Percentiles rank a stretch among this genome's conserved stretches.
These are phyloP conservation scores for Strongylocentrotus purpuratus DNA, from an alignment of 35 echinoderm and acorn worm genomes.

Conservation along the genomic window DNA sequence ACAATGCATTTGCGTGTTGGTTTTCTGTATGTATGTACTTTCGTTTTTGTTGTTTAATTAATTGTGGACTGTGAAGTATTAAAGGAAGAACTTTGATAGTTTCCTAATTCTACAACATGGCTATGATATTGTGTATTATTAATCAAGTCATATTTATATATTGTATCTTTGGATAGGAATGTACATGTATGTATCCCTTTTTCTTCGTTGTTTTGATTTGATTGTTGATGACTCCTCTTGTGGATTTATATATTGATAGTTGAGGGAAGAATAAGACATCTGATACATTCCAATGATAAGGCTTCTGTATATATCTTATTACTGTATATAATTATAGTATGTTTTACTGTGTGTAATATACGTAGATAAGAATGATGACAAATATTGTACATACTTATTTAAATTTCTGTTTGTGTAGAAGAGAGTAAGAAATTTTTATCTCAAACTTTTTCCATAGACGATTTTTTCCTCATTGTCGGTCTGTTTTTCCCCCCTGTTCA, in stretches of 20 bases:
- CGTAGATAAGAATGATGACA: constrained; percentile 46
- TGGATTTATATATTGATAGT: constrained; percentile 20
- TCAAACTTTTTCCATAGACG: neutral
- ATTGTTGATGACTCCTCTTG: neutral
- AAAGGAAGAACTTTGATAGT: neutral
- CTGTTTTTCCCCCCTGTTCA: neutral
- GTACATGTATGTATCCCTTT: neutral
- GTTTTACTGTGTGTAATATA: constrained; percentile 52
- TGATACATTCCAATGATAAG: constrained; percentile 42
- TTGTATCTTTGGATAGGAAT: neutral
- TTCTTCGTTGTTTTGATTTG: neutral
- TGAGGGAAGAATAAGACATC: constrained; percentile 6
- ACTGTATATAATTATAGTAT: constrained; percentile 41
- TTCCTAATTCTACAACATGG: neutral
- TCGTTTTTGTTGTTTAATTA: neutral
- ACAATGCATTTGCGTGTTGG: neutral
- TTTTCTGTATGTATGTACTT: neutral
- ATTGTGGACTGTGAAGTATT: neutral
- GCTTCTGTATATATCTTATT: constrained; percentile 36
- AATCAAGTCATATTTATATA: neutral
- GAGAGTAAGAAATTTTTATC: constrained; percentile 32
- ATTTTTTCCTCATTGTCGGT: constrained; percentile 16
- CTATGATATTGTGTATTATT: neutral
- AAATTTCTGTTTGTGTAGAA: neutral
- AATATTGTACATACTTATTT: constrained; percentile 50